These are phyloP conservation scores for Sarcophaga subvicina DNA, from an alignment of 2,888 invertebrate genomes.

Conservation along the genomic window DNA sequence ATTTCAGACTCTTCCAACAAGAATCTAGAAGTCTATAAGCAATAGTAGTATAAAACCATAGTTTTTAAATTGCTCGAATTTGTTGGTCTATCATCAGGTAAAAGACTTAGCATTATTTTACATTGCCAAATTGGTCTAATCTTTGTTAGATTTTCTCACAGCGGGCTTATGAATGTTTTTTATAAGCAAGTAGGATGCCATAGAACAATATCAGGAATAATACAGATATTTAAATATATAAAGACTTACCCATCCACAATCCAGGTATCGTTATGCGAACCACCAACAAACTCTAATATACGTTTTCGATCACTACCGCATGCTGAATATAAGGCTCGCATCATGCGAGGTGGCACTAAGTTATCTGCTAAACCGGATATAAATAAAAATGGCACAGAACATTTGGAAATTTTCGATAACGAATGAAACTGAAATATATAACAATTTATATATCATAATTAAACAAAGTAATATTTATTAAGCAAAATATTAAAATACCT, in stretches of 20 bases:
- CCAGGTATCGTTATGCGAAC: slow-evolving; percentile 98
- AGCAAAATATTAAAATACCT: slow-evolving; percentile 83
- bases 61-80: no score
- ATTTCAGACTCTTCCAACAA: no score
- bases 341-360: slow-evolving; percentile 95
- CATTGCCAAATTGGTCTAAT: no score
- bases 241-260: slow-evolving; percentile 88
- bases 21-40: no score
- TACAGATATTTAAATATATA: not conserved
- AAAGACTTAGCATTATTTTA: no score
- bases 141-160: no score
- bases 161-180: no score
- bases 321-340: slow-evolving; percentile 88
- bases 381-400: slow-evolving; percentile 91
- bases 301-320: slow-evolving; percentile 91
- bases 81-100: no score
- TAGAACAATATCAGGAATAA: no score
- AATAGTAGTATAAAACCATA: no score
- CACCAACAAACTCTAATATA: slow-evolving; percentile 89
- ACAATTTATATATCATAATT: slow-evolving; percentile 4
- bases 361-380: slow-evolving; percentile 94
- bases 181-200: no score
- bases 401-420: slow-evolving; percentile 87
- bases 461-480: not conserved
- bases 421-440: slow-evolving; percentile 86